Evolutionary conservation across 2,888 invertebrate species (phyloP), one percentile per base, ranked within the genome.

Genomic region (Caenorhabditis japonica): DNA sequence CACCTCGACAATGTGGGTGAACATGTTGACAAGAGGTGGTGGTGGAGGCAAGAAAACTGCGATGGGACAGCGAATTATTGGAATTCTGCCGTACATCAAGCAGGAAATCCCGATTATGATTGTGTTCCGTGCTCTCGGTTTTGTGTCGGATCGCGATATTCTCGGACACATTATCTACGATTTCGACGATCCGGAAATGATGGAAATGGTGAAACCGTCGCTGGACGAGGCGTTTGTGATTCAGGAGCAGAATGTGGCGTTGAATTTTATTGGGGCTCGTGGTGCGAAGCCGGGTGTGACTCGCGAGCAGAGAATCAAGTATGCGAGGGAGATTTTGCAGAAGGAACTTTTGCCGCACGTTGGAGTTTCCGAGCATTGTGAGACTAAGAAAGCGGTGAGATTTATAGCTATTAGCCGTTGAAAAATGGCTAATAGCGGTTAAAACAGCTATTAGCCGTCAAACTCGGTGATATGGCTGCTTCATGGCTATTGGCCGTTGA

Each of bases 191-290:
- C 97, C 96, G 7, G 99, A 99, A 91, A 97, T 99, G 97, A 99
- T 99, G 97, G 99, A 99, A 91, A 97, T 99, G 97, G 97, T 96
- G 0, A 99, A 99, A 88, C 99, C 99, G 0, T 97, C 97, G 0
- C 90, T 99, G 62, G 99, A 99, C 89, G 99, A 99, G 90, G 99
- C 99, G 43, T 99, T 99, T 89, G 97, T 97, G 0, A 95, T 99
- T 82, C 68, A 99, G 90, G 99, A 99, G 88, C 99, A 99, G 89
- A 96, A 94, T 90, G 96, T 99, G 3, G 99, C 99, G 0, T 90
- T 99, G 17, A 99, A 97, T 89, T 99, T 99, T 85, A 99, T 99
- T 86, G 99, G 99, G 79, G 92, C 96, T 10, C 92, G 99, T 89
- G 97, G 99, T 81, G 97, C 97, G 25, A 91, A 94, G 53, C 97